Evolutionary conservation across 2,113 vertebrate species (phyloP), one percentile per base, ranked within the genome.

Genomic region (Oreamnos americanus): DNA sequence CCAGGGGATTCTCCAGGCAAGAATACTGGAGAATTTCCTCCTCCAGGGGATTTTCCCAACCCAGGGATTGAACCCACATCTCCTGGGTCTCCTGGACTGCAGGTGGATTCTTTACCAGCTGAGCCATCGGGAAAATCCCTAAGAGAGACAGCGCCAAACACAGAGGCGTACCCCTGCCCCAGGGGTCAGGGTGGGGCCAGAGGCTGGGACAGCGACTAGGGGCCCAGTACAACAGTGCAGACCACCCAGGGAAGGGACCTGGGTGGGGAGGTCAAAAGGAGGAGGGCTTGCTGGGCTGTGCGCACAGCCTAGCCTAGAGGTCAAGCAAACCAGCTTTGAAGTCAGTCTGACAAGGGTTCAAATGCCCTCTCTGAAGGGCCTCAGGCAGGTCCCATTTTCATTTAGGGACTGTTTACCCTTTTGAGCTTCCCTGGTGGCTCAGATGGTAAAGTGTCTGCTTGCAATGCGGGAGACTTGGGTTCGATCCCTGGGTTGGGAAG

Each of bases 151-250:
- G 43, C 90, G 36, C 25, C 74, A 92, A n/a, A 85, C 28, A 1
- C 3, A 28, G n/a, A 96, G 60, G 26, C 43, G 14, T 0, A 1
- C 2, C 7, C 64, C 67, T 60, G 33, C 23, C 58, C 64, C 51
- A 30, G n/a, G 21, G 21, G 51, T 23, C 47, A 71, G 10, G n/a
- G 13, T 30, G 51, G 19, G 88, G 33, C 8, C 5, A 55, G 36
- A 49, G 33, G 14, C 21, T 51, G 36, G n/a, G 43, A 21, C 87
- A 51, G 57, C 47, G 47, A 7, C 47, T 36, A 15, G 64, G 71
- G 17, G 28, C n/a, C 45, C 3, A 0, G 26, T 5, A 16, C 9
- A 6, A 5, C 67, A 19, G 57, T 3, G 33, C 94, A 71, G 12
- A 33, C 64, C 26, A 25, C 53, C 17, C 60, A 51, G 67, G 33